Evolutionary conservation across 2,113 vertebrate genomes (phyloP), one percentile per base, ranked within the genome.

Genomic region (Tyto alba): DNA sequence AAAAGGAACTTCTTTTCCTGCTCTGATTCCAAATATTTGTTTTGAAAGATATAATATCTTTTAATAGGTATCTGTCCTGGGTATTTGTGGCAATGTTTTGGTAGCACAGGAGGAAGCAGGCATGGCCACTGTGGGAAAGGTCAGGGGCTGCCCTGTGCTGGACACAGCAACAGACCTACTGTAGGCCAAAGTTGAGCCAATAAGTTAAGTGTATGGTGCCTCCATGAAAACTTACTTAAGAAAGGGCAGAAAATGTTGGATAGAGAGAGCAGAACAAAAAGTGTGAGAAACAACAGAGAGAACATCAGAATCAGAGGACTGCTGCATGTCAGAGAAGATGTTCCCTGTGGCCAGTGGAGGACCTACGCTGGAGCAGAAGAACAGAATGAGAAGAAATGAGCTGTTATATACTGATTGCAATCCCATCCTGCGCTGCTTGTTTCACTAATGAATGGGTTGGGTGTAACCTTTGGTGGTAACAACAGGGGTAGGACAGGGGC

Each of bases 401-500:
- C 27, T 3, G 4, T 45, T 7, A 0, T 2, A 1, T 29, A 30
- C 22, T 30, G 40, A 11, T 5, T 50, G 32, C n/a, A 79, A 0
- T 32, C 36, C 19, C 4, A 25, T 9, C 56, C 62, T 89, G 40
- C 7, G 0, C 40, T 56, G 50, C 38, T 29, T 41, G 19, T 6
- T 71, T 30, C 6, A 3, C 3, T 26, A 52, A 9, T 11, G 59
- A 43, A 21, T 29, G 16, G 34, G 8, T 43, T 34, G 56, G 69
- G 5, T 9, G 11, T 21, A 45, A 56, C 16, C 29, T 75, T 34
- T 3, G 15, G 45, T 56, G 66, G 16, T 27, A 82, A 26, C 15
- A 64, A 6, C 6, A n/a, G 16, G 38, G 18, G 29, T 10, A 64
- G 22, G 45, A 17, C 18, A 62, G 36, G 23, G 43, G 22, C 21